These are phyloP conservation scores for Microtus oregoni DNA, from an alignment of 2,113 vertebrate genomes.

Conservation along the genomic window DNA sequence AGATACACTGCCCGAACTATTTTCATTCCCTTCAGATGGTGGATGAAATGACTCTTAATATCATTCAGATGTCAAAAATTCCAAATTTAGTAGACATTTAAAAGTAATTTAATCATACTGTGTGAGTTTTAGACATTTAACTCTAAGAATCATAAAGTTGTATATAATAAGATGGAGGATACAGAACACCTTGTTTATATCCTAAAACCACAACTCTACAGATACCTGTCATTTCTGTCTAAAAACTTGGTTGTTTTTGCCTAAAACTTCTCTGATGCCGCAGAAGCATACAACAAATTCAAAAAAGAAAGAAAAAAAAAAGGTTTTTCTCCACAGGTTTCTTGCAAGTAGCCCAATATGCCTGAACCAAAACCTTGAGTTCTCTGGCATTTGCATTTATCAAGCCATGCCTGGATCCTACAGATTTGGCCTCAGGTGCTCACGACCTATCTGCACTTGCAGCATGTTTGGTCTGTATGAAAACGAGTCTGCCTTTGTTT, in stretches of 20 bases:
- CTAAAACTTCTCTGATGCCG: not conserved
- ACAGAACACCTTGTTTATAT: not conserved
- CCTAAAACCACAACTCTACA: not conserved
- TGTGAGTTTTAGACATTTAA: not conserved
- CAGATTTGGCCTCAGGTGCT: not conserved
- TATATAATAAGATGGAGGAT: not conserved
- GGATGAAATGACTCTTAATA: not conserved
- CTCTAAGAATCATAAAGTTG: not conserved
- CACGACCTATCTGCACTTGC: not conserved
- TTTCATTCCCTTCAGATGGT: not conserved
- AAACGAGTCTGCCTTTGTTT: not conserved
- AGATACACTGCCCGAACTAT: not conserved
- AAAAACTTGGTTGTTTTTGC: not conserved
- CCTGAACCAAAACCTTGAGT: not conserved
- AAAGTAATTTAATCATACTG: not conserved
- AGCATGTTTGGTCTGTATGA: not conserved
- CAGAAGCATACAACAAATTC: not conserved
- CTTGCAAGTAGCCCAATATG: not conserved
- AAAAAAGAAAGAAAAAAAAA: not conserved
- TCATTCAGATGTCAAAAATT: not conserved
- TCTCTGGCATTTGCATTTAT: not conserved
- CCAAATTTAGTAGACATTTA: not conserved
- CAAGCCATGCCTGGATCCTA: not conserved
- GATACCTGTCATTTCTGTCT: not conserved
- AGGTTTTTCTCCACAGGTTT: not conserved